These are phyloP conservation scores for Rhynchonycteris naso DNA, from an alignment of 2,797 vertebrate genomes.

Conservation along the genomic window DNA sequence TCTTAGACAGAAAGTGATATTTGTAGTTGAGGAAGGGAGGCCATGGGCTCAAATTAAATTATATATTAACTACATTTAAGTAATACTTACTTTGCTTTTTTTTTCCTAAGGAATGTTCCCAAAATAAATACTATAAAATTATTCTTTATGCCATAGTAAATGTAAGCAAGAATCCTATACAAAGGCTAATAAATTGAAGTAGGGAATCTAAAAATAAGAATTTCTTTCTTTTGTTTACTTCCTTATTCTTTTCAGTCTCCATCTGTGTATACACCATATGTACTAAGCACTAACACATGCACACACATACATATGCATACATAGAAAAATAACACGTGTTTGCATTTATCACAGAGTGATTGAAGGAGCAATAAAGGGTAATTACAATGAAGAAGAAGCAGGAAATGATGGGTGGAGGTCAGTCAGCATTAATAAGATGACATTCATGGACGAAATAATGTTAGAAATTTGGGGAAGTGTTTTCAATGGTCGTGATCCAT, in stretches of 20 bases:
- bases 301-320: background rate
- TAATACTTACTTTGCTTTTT: background rate
- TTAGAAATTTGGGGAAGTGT: background rate
- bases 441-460: background rate
- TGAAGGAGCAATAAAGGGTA: background rate
- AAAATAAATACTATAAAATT: background rate
- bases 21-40: background rate
- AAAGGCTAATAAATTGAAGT: background rate
- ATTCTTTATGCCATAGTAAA: background rate
- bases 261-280: background rate
- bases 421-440: background rate
- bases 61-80: background rate
- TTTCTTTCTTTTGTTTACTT: background rate
- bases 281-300: background rate
- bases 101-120: background rate
- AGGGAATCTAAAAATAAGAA: background rate
- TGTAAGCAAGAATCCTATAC: background rate
- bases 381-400: background rate
- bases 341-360: background rate
- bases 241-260: background rate
- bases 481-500: background rate
- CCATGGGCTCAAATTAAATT: background rate
- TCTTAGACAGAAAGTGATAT: background rate
- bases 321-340: background rate
- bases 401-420: accelerated